phyloP scores from a whole-genome alignment of 2,113 vertebrate genomes.

The Eubucco bourcierii region DNA sequence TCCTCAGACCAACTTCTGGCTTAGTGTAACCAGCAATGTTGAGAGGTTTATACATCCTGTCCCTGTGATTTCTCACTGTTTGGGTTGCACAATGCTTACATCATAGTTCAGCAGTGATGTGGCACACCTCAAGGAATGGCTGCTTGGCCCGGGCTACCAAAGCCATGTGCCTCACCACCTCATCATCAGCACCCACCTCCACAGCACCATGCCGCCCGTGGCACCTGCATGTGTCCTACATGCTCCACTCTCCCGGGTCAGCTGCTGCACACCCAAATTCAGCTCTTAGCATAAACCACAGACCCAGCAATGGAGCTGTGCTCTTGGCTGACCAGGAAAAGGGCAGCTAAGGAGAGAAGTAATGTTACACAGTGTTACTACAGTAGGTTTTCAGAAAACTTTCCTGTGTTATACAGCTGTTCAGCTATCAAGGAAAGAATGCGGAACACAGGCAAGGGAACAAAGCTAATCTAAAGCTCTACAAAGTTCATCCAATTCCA shows the following conservation, averaged over 20 bases:
- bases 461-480: background rate
- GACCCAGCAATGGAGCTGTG: fast-evolving
- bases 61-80: background rate
- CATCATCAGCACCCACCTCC: fast-evolving
- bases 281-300: background rate
- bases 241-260: background rate
- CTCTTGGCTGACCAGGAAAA: fast-evolving
- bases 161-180: fast-evolving
- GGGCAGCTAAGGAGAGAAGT: background rate
- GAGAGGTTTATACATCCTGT: background rate
- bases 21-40: background rate
- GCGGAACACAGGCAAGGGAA: background rate
- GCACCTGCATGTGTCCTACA: fast-evolving
- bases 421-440: background rate
- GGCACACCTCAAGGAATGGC: fast-evolving
- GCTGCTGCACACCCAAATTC: too few relatives aligned
- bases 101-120: fast-evolving
- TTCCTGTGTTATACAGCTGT: background rate
- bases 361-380: background rate
- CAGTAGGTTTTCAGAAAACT: background rate
- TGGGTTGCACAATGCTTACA: background rate
- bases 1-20: background rate
- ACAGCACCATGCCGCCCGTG: fast-evolving
- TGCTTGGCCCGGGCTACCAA: background rate
- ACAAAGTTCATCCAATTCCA: background rate